A percentile compares a stretch with the other conserved stretches of the same genome.
Evolutionary conservation across 2,888 invertebrate species (phyloP).

Genomic region (Rutpela maculata): DNA sequence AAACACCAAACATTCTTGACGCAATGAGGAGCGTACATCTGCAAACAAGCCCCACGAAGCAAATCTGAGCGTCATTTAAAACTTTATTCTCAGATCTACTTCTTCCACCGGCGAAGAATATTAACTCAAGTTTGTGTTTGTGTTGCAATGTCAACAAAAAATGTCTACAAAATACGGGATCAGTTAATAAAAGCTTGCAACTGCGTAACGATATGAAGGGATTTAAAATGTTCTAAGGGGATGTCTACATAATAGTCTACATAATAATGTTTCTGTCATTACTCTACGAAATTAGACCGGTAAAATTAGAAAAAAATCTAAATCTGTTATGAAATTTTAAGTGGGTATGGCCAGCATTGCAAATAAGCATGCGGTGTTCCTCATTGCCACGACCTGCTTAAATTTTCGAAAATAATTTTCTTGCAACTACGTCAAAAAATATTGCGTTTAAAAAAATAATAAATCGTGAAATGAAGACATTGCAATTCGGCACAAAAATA

Average conservation of each 20-base stretch:
- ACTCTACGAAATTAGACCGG: too few relatives aligned
- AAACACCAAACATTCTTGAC: conserved; percentile 65
- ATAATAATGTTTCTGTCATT: too few relatives aligned
- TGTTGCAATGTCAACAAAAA: conserved; percentile 18
- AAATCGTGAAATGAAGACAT: too few relatives aligned
- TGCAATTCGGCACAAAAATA: too few relatives aligned
- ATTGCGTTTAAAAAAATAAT: too few relatives aligned
- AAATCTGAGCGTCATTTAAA: not conserved
- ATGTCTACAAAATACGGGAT: conserved; percentile 7
- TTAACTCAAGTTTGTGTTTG: conserved; percentile 2
- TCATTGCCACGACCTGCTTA: too few relatives aligned
- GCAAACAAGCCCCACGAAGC: conserved; percentile 65
- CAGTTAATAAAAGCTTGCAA: conserved; percentile 7
- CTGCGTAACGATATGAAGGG: not conserved
- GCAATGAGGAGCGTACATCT: conserved; percentile 67
- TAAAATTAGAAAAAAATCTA: too few relatives aligned
- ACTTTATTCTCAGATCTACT: not conserved
- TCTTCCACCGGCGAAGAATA: not conserved
- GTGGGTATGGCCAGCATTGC: too few relatives aligned
- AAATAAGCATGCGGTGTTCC: too few relatives aligned
- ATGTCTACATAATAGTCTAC: not conserved
- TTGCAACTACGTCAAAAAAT: too few relatives aligned
- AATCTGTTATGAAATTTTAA: too few relatives aligned
- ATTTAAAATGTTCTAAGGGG: not conserved
- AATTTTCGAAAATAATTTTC: too few relatives aligned